A percentile compares a stretch with the other conserved stretches of the same genome.
Conservation (phyloP, 2,113 vertebrate genomes). For the Heterocephalus glaber region DNA sequence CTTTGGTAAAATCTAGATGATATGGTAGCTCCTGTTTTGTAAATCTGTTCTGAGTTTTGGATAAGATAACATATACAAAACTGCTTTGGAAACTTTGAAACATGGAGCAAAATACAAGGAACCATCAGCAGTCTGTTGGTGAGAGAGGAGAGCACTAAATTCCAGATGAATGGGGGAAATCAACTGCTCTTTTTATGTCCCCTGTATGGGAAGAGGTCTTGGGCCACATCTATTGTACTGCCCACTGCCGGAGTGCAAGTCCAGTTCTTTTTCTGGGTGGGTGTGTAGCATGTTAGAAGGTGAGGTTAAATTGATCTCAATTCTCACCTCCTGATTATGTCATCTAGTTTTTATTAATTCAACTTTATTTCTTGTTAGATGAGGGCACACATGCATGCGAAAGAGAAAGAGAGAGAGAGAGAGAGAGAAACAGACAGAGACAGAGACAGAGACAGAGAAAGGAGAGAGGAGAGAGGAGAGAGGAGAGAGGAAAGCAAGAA, state of each 20-base stretch:
- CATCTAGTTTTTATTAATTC: not conserved
- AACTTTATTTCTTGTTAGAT: not conserved
- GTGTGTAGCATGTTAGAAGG: not conserved
- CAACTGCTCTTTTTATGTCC: not conserved
- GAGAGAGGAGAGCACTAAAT: not conserved
- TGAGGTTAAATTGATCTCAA: not conserved
- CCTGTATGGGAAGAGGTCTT: not conserved
- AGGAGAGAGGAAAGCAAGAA: not conserved
- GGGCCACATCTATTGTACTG: no score
- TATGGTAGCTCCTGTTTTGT: not conserved
- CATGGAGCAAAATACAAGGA: not conserved
- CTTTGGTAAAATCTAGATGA: not conserved
- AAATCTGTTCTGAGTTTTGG: not conserved
- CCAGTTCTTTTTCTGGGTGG: not conserved
- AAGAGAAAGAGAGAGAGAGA: no score
- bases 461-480: not conserved
- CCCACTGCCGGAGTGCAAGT: not conserved
- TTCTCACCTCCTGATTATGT: not conserved
- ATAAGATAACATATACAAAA: not conserved
- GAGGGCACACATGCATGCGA: no score
- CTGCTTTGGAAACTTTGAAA: not conserved
- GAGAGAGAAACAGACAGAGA: not conserved
- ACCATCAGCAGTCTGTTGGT: not conserved
- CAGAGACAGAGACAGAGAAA: not conserved
- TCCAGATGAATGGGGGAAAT: not conserved